Percentiles rank a stretch among this genome's conserved stretches.
phyloP scores from a whole-genome alignment of 2,888 invertebrate genomes.

The Panopea generosa region DNA sequence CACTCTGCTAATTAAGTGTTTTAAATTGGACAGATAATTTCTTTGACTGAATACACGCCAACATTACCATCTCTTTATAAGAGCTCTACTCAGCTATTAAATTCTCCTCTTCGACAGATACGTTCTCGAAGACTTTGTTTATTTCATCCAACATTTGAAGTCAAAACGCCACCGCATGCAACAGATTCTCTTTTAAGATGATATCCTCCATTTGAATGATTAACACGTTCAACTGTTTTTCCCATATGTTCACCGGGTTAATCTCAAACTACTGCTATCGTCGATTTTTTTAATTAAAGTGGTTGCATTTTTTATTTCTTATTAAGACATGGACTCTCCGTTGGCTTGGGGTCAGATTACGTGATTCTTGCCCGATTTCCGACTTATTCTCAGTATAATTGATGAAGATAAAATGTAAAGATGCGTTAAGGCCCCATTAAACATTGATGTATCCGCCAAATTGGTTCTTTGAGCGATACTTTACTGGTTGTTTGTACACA shows the following conservation, averaged over 20 bases:
- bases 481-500: conserved; percentile 43
- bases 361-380: too few species aligned
- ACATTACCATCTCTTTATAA: too few species aligned
- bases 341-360: neutral
- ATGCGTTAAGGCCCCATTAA: conserved; percentile 49
- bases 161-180: too few species aligned
- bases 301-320: conserved; percentile 31
- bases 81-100: too few species aligned
- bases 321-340: neutral
- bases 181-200: too few species aligned
- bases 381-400: neutral
- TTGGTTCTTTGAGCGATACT: conserved; percentile 54
- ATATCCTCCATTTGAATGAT: too few species aligned
- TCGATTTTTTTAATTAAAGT: conserved; percentile 31
- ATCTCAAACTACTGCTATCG: conserved; percentile 7
- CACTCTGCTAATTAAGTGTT: too few species aligned
- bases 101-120: too few species aligned
- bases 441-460: conserved; percentile 48
- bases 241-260: conserved; percentile 39
- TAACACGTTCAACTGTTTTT: conserved; percentile 5
- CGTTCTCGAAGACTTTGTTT: too few species aligned
- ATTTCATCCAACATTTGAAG: too few species aligned
- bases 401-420: conserved; percentile 54
- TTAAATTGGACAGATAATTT: too few species aligned
- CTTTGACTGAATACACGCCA: too few species aligned